Evolutionary conservation across 2,113 vertebrate genomes (phyloP).

Genomic region (Sisor rabdophorus): DNA sequence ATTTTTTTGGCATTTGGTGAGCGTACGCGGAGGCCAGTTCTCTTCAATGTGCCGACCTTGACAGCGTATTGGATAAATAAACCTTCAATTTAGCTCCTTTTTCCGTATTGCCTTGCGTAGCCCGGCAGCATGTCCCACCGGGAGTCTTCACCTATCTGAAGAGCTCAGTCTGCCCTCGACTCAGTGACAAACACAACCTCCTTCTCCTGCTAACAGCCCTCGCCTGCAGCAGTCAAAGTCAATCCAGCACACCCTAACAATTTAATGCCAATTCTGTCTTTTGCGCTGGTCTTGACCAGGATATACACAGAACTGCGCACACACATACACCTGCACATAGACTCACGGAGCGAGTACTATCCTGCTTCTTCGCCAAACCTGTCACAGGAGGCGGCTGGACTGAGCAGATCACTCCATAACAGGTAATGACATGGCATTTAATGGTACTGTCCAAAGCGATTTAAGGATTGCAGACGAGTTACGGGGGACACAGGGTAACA

Average conservation of each 20-base stretch:
- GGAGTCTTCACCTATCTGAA: constrained; percentile 98
- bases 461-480: constrained; percentile 83
- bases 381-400: constrained; percentile 82
- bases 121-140: constrained; percentile 82
- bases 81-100: constrained; percentile 98
- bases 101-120: constrained; percentile 73
- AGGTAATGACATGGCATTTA: constrained; percentile 99
- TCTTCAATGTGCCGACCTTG: constrained; percentile 96
- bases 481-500: constrained; percentile 90
- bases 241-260: constrained; percentile 89
- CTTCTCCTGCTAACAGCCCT: constrained; percentile 81
- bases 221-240: constrained; percentile 94
- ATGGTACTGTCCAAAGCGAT: constrained; percentile 99
- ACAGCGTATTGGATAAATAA: constrained; percentile 99
- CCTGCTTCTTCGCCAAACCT: constrained; percentile 65
- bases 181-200: constrained; percentile 96
- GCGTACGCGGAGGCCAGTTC: constrained; percentile 90
- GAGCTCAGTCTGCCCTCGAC: constrained; percentile 85
- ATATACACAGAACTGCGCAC: constrained; percentile 49
- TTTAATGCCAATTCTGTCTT: constrained; percentile 91
- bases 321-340: constrained; percentile 24
- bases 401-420: constrained; percentile 92
- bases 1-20: constrained; percentile 99
- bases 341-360: constrained; percentile 43
- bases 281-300: constrained; percentile 59